These are phyloP conservation scores for Streptopelia turtur DNA, from an alignment of 2,797 vertebrate species.

Conservation along the genomic window DNA sequence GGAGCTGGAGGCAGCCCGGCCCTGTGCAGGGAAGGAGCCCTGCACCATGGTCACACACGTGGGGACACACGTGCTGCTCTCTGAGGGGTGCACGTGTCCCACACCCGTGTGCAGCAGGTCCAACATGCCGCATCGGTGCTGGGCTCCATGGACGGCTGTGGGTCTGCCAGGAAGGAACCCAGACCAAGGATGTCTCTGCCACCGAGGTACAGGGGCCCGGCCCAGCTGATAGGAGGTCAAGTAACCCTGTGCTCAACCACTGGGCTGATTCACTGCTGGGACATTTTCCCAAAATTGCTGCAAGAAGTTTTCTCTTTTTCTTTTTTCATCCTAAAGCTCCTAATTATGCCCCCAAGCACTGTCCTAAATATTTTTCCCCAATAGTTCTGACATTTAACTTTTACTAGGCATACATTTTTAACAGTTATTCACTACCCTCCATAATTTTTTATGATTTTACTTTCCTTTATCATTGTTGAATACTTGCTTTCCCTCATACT, in stretches of 20 bases:
- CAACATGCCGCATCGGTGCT: rapidly evolving
- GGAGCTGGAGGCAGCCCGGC: rapidly evolving
- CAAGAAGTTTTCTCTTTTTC: background rate
- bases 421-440: background rate
- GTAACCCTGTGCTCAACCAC: background rate
- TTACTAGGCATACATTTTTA: background rate
- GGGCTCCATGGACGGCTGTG: rapidly evolving
- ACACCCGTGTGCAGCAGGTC: rapidly evolving
- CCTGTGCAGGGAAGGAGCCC: background rate
- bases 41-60: background rate
- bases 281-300: background rate
- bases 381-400: background rate
- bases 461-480: background rate
- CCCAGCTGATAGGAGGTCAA: background rate
- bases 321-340: background rate
- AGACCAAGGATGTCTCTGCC: background rate
- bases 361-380: background rate
- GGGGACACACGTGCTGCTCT: background rate
- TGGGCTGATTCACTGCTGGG: background rate
- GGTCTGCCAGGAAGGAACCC: too few species aligned
- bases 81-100: rapidly evolving
- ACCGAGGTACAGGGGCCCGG: rapidly evolving
- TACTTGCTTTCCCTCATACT: background rate
- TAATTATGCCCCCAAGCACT: background rate
- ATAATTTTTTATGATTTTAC: background rate